Base-by-base conservation (phyloP, 2,113 vertebrate genomes). In the Muscicapa adusta region DNA sequence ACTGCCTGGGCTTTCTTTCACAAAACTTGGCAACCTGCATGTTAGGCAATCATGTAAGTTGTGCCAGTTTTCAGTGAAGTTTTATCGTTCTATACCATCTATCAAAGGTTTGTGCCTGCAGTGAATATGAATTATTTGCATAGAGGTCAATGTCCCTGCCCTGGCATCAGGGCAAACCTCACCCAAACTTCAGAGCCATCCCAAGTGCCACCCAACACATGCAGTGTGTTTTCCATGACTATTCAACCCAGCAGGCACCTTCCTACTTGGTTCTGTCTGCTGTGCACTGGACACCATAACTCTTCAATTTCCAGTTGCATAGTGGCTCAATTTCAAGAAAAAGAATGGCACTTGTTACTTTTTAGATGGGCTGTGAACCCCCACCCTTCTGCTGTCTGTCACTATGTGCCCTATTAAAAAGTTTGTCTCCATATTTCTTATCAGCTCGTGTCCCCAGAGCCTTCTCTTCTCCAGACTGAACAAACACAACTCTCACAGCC, bases 1-100 rank as follows among this genome's bases (percentile, higher is more conserved):
- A 54, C 8, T 54, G 43, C 54, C 53, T 88, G 90, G 78, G 42
- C 50, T 88, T 93, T 76, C 68, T 54, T 79, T 73, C 54, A 61
- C 36, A 53, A 33, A 79, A 43, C 25, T 28, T 80, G 19, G 36
- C 50, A 65, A 13, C 6, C 47, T 54, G 22, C 26, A 6, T 38
- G 31, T 72, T 56, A 47, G 38, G 29, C 18, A 71, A 31, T 62
- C 2, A 4, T n/a, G 18, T 50, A 45, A 62, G 8, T 77, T 62
- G 22, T 50, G 42, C 25, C 31, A 26, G 6, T 58, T 62, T 73
- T 83, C 71, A 38, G 8, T 71, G 10, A 68, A 38, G n/a, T 54
- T 86, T 80, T 61, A 19, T 51, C 0, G 0, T 76, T 76, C 66
- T 43, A 0, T 61, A 31, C n/a, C 40, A 68, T 56, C 48, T 61